phyloP scores from a whole-genome alignment of 2,888 invertebrate genomes.

The Euclidia mi region DNA sequence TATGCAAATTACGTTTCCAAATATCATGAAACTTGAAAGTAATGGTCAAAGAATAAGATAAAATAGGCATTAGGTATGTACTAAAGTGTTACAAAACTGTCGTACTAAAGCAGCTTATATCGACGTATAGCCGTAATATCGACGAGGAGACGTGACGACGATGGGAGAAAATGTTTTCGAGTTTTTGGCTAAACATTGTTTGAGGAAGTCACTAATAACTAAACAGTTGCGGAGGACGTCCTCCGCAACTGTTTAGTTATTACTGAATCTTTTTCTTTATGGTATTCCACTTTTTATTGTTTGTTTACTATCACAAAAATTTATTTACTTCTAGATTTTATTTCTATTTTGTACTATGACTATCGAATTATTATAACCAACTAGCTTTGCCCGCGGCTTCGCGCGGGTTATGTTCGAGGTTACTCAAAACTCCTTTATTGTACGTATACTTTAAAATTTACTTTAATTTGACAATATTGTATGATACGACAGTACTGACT shows the following conservation, averaged over 20 bases:
- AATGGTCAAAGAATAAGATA: slow-evolving; percentile 9
- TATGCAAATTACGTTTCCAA: no score
- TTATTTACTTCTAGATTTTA: no score
- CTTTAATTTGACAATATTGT: no score
- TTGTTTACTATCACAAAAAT: no score
- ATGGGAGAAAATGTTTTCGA: slow-evolving; percentile 61
- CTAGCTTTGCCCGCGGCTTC: no score
- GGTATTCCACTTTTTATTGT: no score
- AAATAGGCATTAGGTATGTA: background rate
- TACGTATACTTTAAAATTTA: no score
- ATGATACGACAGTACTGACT: no score
- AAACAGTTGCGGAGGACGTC: slow-evolving; percentile 69
- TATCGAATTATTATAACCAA: no score
- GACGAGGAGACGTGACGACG: slow-evolving; percentile 61
- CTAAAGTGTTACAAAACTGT: slow-evolving; percentile 44
- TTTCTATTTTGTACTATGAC: no score
- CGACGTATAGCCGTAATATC: slow-evolving; percentile 52
- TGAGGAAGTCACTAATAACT: slow-evolving; percentile 51
- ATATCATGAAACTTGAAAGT: slow-evolving; percentile 8
- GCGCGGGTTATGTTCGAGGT: no score
- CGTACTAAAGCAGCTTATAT: slow-evolving; percentile 52
- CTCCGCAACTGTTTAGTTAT: slow-evolving; percentile 50
- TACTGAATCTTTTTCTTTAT: slow-evolving; percentile 11
- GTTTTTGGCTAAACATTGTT: slow-evolving; percentile 57
- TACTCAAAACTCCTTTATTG: no score